Evolutionary conservation across 2,797 vertebrate species (phyloP), one percentile per base, ranked within the genome.

Genomic region (Rousettus madagascariensis): DNA sequence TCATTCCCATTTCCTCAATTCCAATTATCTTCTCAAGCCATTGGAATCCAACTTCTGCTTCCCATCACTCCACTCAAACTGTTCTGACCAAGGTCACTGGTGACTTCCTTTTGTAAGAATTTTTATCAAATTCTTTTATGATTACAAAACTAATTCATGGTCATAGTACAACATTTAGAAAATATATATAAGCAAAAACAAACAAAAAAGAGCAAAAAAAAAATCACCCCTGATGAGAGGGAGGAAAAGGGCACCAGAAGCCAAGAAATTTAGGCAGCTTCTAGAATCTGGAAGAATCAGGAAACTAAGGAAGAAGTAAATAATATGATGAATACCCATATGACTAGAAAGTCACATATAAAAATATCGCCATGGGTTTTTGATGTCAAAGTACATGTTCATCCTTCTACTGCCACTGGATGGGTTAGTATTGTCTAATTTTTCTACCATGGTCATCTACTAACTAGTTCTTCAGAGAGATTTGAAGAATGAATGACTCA

Each of bases 121-220:
- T 85, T 63, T 72, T 88, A 74, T 59, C 17, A 53, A 26, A 80
- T 77, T 95, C 22, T 94, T 88, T 93, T 79, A 75, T 77, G 69
- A 94, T 57, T 57, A 59, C 26, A 53, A 75, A 82, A 61, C 10
- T 53, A 95, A 83, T n/a, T 36, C 12, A 30, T 33, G 16, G 30
- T 59, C 68, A 59, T 26, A 51, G 33, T 69, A 61, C 15, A 33
- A 46, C 26, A 75, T 90, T 91, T 63, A 72, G 46, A 94, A 90
- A 57, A 82, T n/a, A 26, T 13, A 72, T 86, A 55, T 36, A 61
- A 78, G 69, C 61, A 90, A 95, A 94, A 91, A 38, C 49, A 63
- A 90, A 74, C 49, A 80, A 46, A 88, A 90, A 79, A 66, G n/a
- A 43, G 10, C 51, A 46, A 49, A 49, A 49, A 49, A 49, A 43